Evolutionary conservation across 2,888 invertebrate species (phyloP).

Genomic region (Laothoe populi): DNA sequence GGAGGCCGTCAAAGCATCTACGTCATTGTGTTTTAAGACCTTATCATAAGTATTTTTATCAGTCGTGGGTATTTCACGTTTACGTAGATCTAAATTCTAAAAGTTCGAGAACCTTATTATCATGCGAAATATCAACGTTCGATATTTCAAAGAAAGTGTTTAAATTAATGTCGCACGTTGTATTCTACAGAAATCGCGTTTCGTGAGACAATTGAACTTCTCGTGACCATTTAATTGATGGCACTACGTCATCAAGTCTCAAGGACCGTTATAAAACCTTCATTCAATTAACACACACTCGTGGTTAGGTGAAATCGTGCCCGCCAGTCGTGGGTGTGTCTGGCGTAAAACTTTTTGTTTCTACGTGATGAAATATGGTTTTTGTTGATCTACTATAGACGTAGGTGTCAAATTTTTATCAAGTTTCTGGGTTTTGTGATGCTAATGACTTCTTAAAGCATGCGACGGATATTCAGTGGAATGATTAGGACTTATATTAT

Average conservation of each 20-base stretch:
- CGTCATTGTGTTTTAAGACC: no score
- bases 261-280: constrained; percentile 29
- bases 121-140: neutral
- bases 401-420: constrained; percentile 2
- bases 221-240: constrained; percentile 28
- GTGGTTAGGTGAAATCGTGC: constrained; percentile 22
- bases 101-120: neutral
- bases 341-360: constrained; percentile 24
- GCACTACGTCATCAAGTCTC: neutral
- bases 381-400: neutral
- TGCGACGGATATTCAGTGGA: neutral
- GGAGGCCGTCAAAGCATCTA: no score
- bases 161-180: neutral
- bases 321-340: neutral
- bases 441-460: neutral
- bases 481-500: neutral
- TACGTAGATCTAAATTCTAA: neutral
- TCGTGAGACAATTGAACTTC: constrained; percentile 1
- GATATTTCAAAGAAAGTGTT: constrained; percentile 7
- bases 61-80: neutral
- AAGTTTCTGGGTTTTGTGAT: neutral
- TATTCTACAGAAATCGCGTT: neutral
- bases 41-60: neutral
- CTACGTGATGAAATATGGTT: neutral
- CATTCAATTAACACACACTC: constrained; percentile 24